Base-by-base conservation (phyloP, 2,888 invertebrate genomes). In the Hemaris fuciformis region DNA sequence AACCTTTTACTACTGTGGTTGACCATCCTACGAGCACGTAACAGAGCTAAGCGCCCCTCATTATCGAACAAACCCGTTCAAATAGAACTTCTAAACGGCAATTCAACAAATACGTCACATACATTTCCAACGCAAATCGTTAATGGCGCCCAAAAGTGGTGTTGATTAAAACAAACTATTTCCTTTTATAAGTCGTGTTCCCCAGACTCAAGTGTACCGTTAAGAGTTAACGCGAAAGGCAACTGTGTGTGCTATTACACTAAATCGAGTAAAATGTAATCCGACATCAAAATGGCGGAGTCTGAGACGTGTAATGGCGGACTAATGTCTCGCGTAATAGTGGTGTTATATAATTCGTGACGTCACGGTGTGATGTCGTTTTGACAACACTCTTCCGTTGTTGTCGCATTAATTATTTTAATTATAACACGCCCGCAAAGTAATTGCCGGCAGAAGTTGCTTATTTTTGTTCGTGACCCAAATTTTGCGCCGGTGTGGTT, bases 261-360 rank as follows among this genome's bases (percentile, higher is more conserved):
- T 80, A 77, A 79, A 82, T 83, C 78, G 82, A 77, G 77, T 78
- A 77, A 77, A 77, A 77, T 76, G 81, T 80, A 81, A 84, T 82
- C 79, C 76, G 67, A 70, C 79, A 76, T 75, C 79, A 81, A 83
- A 80, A 85, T 83, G 83, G 80, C 79, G 74, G 67, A 73, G 70
- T 70, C 61, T 67, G 66, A 71, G 70, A 66, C 70, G 68, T 77
- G 74, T 76, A 81, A 83, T 84, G 79, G 76, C 72, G 67, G 73
- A 66, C 73, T 84, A 85, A 87, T 86, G 82, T 83, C 69, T 75
- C 77, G 76, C 84, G 80, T 86, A 81, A 85, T 81, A 81, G 79
- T 80, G 74, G 69, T 76, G 77, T 81, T 53, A 76, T 83, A 83
- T 83, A 80, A 83, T 81, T 77, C 78, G 70, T 69, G 34, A 23